These are phyloP conservation scores for Glossosoma conforme DNA, from an alignment of 1,140 invertebrate species.

Conservation along the genomic window DNA sequence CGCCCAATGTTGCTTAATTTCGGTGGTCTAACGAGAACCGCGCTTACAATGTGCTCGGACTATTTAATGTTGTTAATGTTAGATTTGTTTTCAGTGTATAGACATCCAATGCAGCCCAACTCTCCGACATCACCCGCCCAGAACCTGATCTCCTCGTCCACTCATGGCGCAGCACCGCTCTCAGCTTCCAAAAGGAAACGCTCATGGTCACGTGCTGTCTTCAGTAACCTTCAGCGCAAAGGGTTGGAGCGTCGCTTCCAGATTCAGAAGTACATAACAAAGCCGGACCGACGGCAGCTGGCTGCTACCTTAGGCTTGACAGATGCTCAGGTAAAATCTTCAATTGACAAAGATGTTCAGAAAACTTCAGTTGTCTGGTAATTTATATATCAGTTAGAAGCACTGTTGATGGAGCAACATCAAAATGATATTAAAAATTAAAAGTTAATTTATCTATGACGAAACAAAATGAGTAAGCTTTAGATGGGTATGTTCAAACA, in stretches of 20 bases:
- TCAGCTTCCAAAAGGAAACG: constrained; percentile 68
- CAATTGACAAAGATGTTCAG: no score
- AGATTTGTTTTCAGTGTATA: constrained; percentile 35
- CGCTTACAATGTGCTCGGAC: no score
- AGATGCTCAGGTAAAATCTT: constrained; percentile 68
- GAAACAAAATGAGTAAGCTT: no score
- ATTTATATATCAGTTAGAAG: no score
- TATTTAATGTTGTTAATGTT: no score
- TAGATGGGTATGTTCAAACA: no score
- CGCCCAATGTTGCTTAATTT: no score
- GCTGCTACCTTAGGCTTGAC: constrained; percentile 87
- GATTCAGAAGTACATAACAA: constrained; percentile 92
- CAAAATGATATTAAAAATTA: no score
- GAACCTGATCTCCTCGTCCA: constrained; percentile 34
- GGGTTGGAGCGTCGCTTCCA: constrained; percentile 86
- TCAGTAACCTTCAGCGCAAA: constrained; percentile 86
- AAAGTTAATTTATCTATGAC: no score
- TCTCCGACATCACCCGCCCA: constrained; percentile 14
- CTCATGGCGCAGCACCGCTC: constrained; percentile 35
- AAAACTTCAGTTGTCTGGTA: no score
- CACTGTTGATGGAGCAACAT: no score
- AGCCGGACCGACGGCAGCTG: constrained; percentile 84
- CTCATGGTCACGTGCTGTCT: constrained; percentile 92
- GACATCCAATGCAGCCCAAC: constrained; percentile 33
- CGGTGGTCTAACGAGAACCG: no score